Evolutionary conservation across 2,797 vertebrate genomes (phyloP).

Genomic region (Acipenser ruthenus): DNA sequence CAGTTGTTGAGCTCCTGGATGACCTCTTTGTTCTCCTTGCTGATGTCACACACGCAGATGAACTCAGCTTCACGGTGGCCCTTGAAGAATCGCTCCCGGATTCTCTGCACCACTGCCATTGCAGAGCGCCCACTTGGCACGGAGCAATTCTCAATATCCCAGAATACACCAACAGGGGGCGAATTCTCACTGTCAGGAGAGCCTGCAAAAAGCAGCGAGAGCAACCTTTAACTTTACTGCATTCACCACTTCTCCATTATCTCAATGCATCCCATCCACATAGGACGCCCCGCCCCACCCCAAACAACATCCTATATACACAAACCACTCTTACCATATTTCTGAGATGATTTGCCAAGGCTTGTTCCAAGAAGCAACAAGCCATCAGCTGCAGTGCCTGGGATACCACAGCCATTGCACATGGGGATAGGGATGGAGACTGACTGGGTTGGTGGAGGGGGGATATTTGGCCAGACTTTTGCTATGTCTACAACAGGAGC

Average conservation of each 20-base stretch:
- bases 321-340: slow-evolving; percentile 61
- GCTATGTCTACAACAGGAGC: slow-evolving; percentile 62
- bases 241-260: background rate
- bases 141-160: slow-evolving; percentile 97
- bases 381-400: slow-evolving; percentile 67
- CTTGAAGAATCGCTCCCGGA: slow-evolving; percentile 86
- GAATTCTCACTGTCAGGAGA: slow-evolving; percentile 78
- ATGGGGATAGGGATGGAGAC: slow-evolving; percentile 66
- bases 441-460: slow-evolving; percentile 61
- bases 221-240: background rate
- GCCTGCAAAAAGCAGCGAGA: slow-evolving; percentile 46
- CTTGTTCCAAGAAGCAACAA: slow-evolving; percentile 60
- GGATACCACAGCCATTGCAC: slow-evolving; percentile 85
- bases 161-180: slow-evolving; percentile 93
- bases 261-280: background rate
- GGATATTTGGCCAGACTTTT: slow-evolving; percentile 82
- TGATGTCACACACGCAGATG: slow-evolving; percentile 97
- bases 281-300: background rate
- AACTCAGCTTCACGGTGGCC: slow-evolving; percentile 96
- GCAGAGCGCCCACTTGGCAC: slow-evolving; percentile 91
- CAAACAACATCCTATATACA: background rate
- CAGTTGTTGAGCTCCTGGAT: slow-evolving; percentile 98
- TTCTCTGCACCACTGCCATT: slow-evolving; percentile 80
- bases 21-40: slow-evolving; percentile 94
- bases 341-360: slow-evolving; percentile 67